phyloP scores from a whole-genome alignment of 2,888 invertebrate species.

The Synergus itoensis region DNA sequence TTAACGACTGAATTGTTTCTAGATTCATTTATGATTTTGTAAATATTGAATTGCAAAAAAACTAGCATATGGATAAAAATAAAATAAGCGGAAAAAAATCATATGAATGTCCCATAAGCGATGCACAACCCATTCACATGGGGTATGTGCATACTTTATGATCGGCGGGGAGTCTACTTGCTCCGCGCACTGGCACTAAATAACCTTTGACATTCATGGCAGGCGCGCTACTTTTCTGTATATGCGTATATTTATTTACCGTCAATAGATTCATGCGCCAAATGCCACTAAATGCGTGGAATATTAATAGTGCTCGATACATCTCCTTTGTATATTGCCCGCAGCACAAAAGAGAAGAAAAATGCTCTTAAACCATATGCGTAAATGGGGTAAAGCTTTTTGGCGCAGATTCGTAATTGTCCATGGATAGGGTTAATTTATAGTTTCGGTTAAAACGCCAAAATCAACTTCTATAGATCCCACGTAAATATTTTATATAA shows the following conservation, averaged over 20 bases:
- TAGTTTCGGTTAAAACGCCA: conserved; percentile 51
- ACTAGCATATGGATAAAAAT: background rate
- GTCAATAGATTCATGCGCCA: conserved; percentile 46
- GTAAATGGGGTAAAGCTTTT: conserved; percentile 67
- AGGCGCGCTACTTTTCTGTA: conserved; percentile 52
- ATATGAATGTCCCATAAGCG: conserved; percentile 10
- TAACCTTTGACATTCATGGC: conserved; percentile 45
- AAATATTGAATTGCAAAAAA: background rate
- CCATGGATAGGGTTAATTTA: conserved; percentile 66
- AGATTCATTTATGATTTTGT: no score
- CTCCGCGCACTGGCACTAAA: conserved; percentile 48
- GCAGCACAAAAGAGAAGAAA: conserved; percentile 31
- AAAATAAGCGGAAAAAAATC: conserved; percentile 5
- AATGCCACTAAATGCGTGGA: conserved; percentile 55
- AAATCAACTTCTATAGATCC: background rate
- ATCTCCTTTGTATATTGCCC: conserved; percentile 23
- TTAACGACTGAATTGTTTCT: no score
- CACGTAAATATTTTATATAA: background rate
- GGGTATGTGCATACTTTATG: conserved; percentile 47
- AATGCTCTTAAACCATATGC: conserved; percentile 68
- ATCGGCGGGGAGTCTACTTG: conserved; percentile 38
- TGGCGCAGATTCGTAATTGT: conserved; percentile 65
- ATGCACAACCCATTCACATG: conserved; percentile 42
- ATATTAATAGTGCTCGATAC: conserved; percentile 56
- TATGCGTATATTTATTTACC: conserved; percentile 49